Base-by-base conservation (phyloP, 2,113 vertebrate genomes). In the Delphinapterus leucas region DNA sequence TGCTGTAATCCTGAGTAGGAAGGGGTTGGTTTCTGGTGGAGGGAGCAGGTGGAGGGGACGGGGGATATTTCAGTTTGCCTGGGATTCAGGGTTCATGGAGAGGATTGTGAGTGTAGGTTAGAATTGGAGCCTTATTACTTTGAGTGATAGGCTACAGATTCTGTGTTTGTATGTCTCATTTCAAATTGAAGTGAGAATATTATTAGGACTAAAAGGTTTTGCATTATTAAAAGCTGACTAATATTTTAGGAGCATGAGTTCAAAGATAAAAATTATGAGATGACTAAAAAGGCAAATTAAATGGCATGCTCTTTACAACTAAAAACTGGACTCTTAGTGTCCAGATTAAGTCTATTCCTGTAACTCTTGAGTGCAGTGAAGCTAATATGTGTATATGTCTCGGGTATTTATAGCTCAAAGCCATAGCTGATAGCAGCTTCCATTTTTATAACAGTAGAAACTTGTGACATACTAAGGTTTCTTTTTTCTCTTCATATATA, bases 221-320 rank as follows among this genome's bases (percentile, higher is more conserved):
- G 71, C 70, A 33, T 87, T 82, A 82, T n/a, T 91, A 65, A 95
- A 88, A 93, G 28, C 88, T 98, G 96, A 91, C 55, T 92, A 28
- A 94, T 96, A n/a, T 71, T 95, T 98, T 88, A 97, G 84, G 68
- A 93, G 79, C 71, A 74, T 85, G 47, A 38, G 55, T 95, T 96
- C 77, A 95, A 80, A 96, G 89, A 74, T 68, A 74, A 87, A 41
- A 82, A 76, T 95, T 82, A 82, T 4, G 13, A 86, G 38, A 47
- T 95, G 92, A 90, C 63, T 93, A 61, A 82, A 67, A 68, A 90
- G 61, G 80, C 68, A 86, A 79, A 53, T 67, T 76, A 95, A 92
- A 49, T 20, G 47, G 21, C 70, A 90, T 20, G 8, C 18, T 83
- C 68, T 83, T 93, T 65, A 80, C 74, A 73, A 6, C 47, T n/a